Conservation (phyloP, 2,888 invertebrate genomes). For the Galerucella pusilla region DNA sequence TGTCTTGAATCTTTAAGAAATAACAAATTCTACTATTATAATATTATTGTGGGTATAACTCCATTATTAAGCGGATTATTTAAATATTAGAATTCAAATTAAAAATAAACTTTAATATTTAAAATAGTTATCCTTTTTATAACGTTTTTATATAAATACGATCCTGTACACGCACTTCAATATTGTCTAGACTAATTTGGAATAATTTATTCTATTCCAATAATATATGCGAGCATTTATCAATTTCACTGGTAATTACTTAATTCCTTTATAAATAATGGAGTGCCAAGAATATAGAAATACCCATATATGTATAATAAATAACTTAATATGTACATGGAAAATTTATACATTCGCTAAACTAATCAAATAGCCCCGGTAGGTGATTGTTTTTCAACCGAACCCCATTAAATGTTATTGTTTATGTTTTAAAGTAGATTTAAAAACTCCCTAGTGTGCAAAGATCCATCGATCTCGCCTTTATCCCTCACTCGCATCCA, state of each 20-base stretch:
- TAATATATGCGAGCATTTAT: conserved; percentile 27
- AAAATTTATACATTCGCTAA: background rate
- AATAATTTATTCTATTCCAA: conserved; percentile 11
- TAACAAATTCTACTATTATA: no score
- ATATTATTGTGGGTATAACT: no score
- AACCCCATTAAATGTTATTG: background rate
- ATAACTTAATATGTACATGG: background rate
- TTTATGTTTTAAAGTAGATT: background rate
- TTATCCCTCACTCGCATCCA: no score
- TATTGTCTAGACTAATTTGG: conserved; percentile 16
- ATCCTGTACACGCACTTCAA: background rate
- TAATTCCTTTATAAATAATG: conserved; percentile 11
- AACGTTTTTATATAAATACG: background rate
- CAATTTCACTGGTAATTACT: conserved; percentile 31
- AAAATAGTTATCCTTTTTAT: no score
- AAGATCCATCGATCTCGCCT: background rate
- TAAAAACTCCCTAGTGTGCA: background rate
- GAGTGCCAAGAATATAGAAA: conserved; percentile 23
- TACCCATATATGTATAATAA: conserved; percentile 46
- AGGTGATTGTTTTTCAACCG: no score
- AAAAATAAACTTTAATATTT: no score
- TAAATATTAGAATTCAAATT: no score
- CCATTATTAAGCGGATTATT: no score
- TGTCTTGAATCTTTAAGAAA: no score
- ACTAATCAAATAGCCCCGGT: no score